These are phyloP conservation scores for Dallia pectoralis DNA, from an alignment of 2,797 vertebrate species.

Conservation along the genomic window DNA sequence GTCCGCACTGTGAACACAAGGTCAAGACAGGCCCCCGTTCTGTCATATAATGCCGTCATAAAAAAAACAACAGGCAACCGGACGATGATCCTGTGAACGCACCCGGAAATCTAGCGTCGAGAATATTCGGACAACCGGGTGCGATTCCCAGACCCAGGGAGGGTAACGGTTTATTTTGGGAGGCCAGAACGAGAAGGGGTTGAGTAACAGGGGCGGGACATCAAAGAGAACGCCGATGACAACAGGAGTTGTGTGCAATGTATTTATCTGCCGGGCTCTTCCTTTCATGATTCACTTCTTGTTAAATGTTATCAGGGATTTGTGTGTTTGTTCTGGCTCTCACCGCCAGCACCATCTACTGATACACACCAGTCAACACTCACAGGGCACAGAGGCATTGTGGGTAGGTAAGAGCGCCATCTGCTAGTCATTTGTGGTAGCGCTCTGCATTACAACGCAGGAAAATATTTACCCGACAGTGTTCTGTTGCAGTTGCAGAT, in stretches of 20 bases:
- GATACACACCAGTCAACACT: conserved; percentile 25
- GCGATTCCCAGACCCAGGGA: conserved; percentile 39
- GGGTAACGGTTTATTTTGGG: conserved; percentile 50
- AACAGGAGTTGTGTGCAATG: conserved; percentile 48
- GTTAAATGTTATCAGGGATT: conserved; percentile 40
- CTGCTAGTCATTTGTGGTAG: conserved; percentile 29
- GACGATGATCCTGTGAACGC: conserved; percentile 41
- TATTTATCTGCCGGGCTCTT: conserved; percentile 46
- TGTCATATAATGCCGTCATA: conserved; percentile 40
- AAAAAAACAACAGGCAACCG: conserved; percentile 30
- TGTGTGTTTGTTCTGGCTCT: conserved; percentile 48
- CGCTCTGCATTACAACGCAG: not conserved
- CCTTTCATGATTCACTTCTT: conserved; percentile 44
- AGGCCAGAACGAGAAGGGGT: conserved; percentile 3
- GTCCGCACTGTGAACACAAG: conserved; percentile 21
- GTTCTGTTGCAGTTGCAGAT: too few species aligned
- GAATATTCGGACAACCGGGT: conserved; percentile 39
- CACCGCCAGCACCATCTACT: conserved; percentile 22
- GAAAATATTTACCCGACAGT: not conserved
- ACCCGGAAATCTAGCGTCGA: conserved; percentile 41
- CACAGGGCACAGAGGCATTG: conserved; percentile 8
- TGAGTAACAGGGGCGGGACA: conserved; percentile 26
- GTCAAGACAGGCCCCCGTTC: conserved; percentile 24
- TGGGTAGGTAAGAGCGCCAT: conserved; percentile 34
- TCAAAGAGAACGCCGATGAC: conserved; percentile 31